These are phyloP conservation scores for Morphnarchus princeps DNA, from an alignment of 2,113 vertebrate species.

Conservation along the genomic window DNA sequence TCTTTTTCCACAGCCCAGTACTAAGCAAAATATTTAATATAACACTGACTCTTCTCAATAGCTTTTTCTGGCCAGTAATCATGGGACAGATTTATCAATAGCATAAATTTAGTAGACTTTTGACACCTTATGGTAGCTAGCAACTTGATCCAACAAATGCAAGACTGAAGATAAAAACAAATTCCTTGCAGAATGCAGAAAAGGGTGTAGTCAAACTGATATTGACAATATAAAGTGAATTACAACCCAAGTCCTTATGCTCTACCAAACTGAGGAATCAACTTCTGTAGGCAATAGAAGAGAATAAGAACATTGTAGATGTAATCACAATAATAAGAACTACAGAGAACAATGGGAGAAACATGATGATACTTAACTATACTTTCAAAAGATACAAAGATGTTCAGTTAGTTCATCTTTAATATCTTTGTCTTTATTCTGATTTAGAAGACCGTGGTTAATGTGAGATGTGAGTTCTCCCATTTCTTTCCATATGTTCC, in stretches of 20 bases:
- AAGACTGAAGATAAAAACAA: constrained; percentile 27
- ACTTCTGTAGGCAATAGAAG: not conserved
- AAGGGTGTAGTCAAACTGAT: not conserved
- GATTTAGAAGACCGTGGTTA: not conserved
- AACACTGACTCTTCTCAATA: not conserved
- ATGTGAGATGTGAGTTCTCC: constrained; percentile 8
- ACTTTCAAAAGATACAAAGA: not conserved
- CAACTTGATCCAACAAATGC: constrained; percentile 39
- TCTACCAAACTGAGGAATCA: not conserved
- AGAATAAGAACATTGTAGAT: not conserved
- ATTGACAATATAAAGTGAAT: constrained; percentile 20
- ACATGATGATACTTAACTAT: not conserved
- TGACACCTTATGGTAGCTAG: constrained; percentile 45
- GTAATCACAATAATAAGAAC: not conserved
- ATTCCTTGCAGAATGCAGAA: not conserved
- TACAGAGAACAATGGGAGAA: not conserved
- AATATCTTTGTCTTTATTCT: constrained; percentile 24
- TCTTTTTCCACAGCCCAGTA: not conserved
- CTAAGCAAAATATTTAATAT: constrained; percentile 27
- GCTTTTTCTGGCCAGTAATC: constrained; percentile 18
- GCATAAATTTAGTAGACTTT: constrained; percentile 22
- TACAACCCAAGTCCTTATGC: constrained; percentile 21
- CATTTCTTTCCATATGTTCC: constrained; percentile 59
- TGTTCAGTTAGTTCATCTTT: not conserved
- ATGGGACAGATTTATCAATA: constrained; percentile 40